Evolutionary conservation across 92 coral and sea anemone genomes (phyloP), one percentile per base, ranked within the genome.

Genomic region (Pocillopora meandrina): DNA sequence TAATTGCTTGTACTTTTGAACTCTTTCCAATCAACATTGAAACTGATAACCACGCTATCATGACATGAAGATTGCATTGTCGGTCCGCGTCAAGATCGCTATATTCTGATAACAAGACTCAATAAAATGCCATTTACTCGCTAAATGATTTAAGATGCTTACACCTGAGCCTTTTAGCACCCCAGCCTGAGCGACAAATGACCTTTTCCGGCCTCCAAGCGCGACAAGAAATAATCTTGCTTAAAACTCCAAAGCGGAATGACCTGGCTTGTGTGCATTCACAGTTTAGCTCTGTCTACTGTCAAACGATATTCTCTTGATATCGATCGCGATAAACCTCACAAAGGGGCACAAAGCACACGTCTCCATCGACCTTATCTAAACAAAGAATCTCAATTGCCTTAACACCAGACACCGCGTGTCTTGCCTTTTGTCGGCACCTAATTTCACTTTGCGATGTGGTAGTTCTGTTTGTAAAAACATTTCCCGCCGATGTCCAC

Each of bases 81-180:
- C 67, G n/a, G 20, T 49, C 52, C 73, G 35, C 77, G 85, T 81
- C 78, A 81, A 81, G 80, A 83, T 61, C 52, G 56, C 42, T 57
- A 65, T 58, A 70, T 52, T 56, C 76, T 72, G 86, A 82, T 72
- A 82, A 82, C 52, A 33, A 18, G 61, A 72, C 56, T 72, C 79
- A 31, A 70, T 70, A 55, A 26, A 70, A 70, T 72, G 71, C 65
- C 80, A 65, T 63, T 74, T 83, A 73, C 80, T 61, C 64, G 86
- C 80, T 83, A 83, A 83, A 83, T 83, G 79, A 65, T 63, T 14
- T 83, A 83, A 83, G 80, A 72, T 66, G 86, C 86, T 73, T 83
- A 83, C 33, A 49, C 21, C 56, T 63, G 61, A 83, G 74, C 86
- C 86, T 83, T 83, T 83, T 83, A 83, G 74, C 86, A 83, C 86